Percentiles rank a stretch among this genome's conserved stretches.
These are phyloP conservation scores for Pseudopipra pipra DNA, from an alignment of 2,113 vertebrate genomes.

Conservation along the genomic window DNA sequence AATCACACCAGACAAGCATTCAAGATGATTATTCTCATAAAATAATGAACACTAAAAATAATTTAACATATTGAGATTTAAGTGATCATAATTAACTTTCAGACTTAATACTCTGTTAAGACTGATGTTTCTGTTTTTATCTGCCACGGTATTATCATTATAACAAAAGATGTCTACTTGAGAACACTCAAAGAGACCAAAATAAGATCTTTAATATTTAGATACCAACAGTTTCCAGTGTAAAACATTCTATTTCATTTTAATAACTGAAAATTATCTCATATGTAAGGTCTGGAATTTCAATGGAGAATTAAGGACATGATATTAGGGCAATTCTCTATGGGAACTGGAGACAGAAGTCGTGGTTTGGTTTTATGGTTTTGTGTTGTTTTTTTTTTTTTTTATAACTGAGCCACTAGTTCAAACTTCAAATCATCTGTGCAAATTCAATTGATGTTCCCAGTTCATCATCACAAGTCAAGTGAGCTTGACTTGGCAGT, in stretches of 20 bases:
- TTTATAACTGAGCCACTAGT: not conserved
- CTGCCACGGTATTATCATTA: not conserved
- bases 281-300: not conserved
- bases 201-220: not conserved
- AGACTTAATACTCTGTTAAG: not conserved
- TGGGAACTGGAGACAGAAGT: not conserved
- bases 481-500: not conserved
- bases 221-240: not conserved
- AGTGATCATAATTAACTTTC: slow-evolving; percentile 1
- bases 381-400: not conserved
- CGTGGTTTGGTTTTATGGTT: not conserved
- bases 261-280: not conserved
- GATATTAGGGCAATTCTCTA: not conserved
- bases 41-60: slow-evolving; percentile 20
- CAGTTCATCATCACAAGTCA: not conserved
- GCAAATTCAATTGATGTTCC: not conserved
- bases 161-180: not conserved
- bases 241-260: not conserved
- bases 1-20: slow-evolving; percentile 2
- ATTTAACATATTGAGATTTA: slow-evolving; percentile 18
- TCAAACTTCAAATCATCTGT: not conserved
- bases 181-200: not conserved
- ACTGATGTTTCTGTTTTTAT: not conserved
- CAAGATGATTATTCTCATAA: not conserved
- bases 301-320: not conserved